phyloP scores from a whole-genome alignment of 2,113 vertebrate species.

The Urocynchramus pylzowi region DNA sequence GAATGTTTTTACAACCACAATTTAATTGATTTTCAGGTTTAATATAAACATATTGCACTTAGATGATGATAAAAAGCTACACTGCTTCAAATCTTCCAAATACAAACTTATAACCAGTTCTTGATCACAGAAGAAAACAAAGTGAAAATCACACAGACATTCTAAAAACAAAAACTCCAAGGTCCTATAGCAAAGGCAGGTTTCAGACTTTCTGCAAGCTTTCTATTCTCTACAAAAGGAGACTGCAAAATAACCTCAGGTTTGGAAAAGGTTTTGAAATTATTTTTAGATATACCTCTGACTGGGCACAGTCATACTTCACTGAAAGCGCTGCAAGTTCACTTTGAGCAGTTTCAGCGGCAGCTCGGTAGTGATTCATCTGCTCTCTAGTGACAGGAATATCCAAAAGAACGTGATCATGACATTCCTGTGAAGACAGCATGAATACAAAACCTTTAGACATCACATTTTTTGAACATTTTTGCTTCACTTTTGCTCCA shows the following conservation, averaged over 20 bases:
- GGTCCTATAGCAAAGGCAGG: background rate
- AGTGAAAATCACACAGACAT: background rate
- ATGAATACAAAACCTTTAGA: background rate
- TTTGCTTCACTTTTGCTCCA: background rate
- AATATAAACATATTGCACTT: background rate
- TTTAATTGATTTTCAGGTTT: background rate
- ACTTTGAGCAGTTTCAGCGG: constrained; percentile 74
- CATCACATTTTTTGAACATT: background rate
- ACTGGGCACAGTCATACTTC: constrained; percentile 73
- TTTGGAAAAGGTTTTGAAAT: background rate
- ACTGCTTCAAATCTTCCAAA: background rate
- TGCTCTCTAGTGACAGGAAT: constrained; percentile 68
- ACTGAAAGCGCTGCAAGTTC: constrained; percentile 78
- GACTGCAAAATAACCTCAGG: background rate
- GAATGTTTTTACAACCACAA: background rate
- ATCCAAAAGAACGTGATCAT: constrained; percentile 27
- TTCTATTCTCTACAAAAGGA: background rate
- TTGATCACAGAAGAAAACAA: background rate
- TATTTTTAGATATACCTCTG: constrained; percentile 69
- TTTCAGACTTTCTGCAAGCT: background rate
- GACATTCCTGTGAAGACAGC: constrained; percentile 48
- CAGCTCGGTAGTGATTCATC: constrained; percentile 70
- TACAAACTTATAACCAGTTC: background rate
- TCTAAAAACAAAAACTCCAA: background rate
- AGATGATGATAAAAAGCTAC: background rate